phyloP scores from a whole-genome alignment of 2,888 invertebrate genomes.

The Volucella zonaria region DNA sequence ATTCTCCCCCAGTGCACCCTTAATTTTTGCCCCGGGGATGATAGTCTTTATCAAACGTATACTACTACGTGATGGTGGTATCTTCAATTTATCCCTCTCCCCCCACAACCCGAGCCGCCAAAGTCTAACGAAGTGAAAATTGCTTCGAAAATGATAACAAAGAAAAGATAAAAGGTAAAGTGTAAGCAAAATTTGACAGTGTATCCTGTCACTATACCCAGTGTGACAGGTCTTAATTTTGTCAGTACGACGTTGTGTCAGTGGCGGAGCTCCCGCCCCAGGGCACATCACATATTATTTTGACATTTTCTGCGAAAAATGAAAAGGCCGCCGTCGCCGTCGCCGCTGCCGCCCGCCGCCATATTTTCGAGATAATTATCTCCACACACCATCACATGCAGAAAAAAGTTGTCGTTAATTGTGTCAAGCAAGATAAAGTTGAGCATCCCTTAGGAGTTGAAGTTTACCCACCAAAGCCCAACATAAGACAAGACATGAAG shows the following conservation, averaged over 20 bases:
- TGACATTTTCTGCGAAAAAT: conserved; percentile 14
- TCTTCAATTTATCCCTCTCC: background rate
- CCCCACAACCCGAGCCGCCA: background rate
- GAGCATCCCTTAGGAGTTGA: conserved; percentile 1
- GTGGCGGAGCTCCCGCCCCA: background rate
- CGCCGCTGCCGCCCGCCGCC: too few species aligned
- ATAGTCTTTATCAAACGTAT: background rate
- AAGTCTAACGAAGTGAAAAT: conserved; percentile 26
- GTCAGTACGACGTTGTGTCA: background rate
- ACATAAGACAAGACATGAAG: background rate
- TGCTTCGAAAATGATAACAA: conserved; percentile 17
- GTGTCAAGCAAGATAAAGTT: conserved; percentile 35
- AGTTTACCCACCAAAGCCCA: conserved; percentile 9
- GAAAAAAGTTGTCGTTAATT: conserved; percentile 21
- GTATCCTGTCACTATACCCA: background rate
- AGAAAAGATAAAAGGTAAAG: background rate
- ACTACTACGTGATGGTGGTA: background rate
- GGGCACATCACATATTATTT: conserved; percentile 34
- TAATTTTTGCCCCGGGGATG: background rate
- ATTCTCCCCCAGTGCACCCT: background rate
- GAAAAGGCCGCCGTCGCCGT: background rate
- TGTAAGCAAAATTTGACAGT: background rate
- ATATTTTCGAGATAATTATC: conserved; percentile 24
- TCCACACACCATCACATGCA: background rate
- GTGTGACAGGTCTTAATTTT: conserved; percentile 28